Base-by-base conservation (phyloP, 1,140 invertebrate species). In the Oreohelix idahoensis region DNA sequence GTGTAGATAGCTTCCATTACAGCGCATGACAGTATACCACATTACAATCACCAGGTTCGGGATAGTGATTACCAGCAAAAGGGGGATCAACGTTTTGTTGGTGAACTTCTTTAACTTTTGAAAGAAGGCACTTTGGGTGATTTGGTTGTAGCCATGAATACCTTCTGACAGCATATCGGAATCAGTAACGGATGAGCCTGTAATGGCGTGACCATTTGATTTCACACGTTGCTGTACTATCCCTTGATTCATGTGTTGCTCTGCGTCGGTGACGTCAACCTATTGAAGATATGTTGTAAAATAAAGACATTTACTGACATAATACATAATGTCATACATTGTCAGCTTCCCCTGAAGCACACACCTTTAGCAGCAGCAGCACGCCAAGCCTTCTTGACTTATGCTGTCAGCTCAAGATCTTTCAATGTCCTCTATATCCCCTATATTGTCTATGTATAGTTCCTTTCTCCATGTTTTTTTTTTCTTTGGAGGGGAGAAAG, bases 11-110 rank as follows among this genome's bases (percentile, higher is more conserved):
- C 91, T 92, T 29, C 90, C 90, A 38, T 88, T 86, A 80, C 87
- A 91, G 58, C 89, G 85, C 0, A 83, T 81, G 11, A 88, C 88
- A 10, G 89, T 89, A 83, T 91, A 92, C 91, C 91, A 92, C n/a
- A 91, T 83, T 17, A 92, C n/a, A 23, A 92, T 88, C 15, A 89
- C 88, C 0, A 90, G 63, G 63, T 91, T 88, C 26, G 91, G 90
- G 0, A 87, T 88, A 36, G 86, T 83, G 2, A 84, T 32, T 69
- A 92, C 89, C 11, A 92, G 84, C 26, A 90, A 85, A 5, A 91
- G 15, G 0, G 92, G 92, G 17, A 90, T 70, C 11, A 92, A 45
- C 0, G 89, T 87, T 10, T 79, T 84, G 51, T 85, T 76, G 66
- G 91, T 81, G 63, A 89, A 86, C 17, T 71, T 75, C 39, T 85